phyloP scores from a whole-genome alignment of 35 echinoderm and acorn worm species.

The Apostichopus parvimensis region DNA sequence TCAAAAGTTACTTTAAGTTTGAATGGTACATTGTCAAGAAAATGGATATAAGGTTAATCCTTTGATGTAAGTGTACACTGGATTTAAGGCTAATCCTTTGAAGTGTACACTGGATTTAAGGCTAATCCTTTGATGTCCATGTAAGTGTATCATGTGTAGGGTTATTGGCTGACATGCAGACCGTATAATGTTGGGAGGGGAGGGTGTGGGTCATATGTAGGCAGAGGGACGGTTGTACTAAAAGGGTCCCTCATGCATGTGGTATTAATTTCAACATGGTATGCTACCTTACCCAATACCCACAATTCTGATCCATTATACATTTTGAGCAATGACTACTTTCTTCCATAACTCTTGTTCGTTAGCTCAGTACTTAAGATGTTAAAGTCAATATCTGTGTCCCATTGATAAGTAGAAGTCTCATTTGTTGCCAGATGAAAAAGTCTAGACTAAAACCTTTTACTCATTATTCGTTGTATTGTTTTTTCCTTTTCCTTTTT shows the following conservation, averaged over 20 bases:
- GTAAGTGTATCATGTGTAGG: no score
- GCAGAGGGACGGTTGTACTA: neutral
- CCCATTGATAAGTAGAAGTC: no score
- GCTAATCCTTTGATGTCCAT: neutral
- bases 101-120: no score
- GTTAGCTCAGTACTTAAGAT: neutral
- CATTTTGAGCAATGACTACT: neutral
- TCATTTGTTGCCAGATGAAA: neutral
- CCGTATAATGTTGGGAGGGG: no score
- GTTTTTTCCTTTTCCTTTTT: no score
- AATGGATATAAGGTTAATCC: no score
- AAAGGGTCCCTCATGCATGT: neutral
- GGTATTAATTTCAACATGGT: neutral
- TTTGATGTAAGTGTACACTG: neutral
- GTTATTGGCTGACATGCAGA: no score
- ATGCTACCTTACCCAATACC: neutral
- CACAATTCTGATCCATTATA: neutral
- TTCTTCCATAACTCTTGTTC: neutral
- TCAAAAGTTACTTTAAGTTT: neutral
- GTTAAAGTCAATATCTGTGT: neutral
- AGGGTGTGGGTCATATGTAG: neutral
- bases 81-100: no score
- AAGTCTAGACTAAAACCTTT: neutral
- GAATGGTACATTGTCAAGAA: neutral
- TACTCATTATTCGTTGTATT: neutral